Evolutionary conservation across 2,888 invertebrate genomes (phyloP).

Genomic region (Spilosoma lubricipeda): DNA sequence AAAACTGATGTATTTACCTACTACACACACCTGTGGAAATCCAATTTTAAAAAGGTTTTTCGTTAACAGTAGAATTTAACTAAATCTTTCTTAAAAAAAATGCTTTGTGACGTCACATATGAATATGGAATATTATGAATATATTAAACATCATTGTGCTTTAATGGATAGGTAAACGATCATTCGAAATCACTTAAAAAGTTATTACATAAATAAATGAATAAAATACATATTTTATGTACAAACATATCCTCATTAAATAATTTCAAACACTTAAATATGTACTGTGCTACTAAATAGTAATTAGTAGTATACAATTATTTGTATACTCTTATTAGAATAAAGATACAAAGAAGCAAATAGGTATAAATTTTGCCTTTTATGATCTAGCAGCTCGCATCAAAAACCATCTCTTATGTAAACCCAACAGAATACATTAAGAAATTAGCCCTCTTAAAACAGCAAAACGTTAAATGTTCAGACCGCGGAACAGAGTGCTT

Average conservation of each 20-base stretch:
- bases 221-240: too few species aligned
- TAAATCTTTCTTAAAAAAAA: not conserved
- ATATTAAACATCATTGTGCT: not conserved
- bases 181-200: not conserved
- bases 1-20: not conserved
- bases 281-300: not conserved
- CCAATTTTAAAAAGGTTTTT: too few species aligned
- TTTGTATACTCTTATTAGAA: not conserved
- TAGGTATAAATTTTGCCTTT: not conserved
- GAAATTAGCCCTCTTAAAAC: not conserved
- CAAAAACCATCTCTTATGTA: not conserved
- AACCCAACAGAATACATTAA: not conserved
- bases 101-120: not conserved
- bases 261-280: not conserved
- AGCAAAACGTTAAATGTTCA: not conserved
- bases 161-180: not conserved
- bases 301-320: too few species aligned
- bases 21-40: not conserved
- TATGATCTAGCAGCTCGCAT: not conserved
- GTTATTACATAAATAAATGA: too few species aligned
- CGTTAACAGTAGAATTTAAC: not conserved
- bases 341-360: not conserved
- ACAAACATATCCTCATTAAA: too few species aligned
- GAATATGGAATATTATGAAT: not conserved
- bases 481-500: not conserved